Percentiles rank a stretch among this genome's conserved stretches.
Evolutionary conservation across 92 coral and sea anemone species (phyloP).

Genomic region (Parazoanthus swiftii): DNA sequence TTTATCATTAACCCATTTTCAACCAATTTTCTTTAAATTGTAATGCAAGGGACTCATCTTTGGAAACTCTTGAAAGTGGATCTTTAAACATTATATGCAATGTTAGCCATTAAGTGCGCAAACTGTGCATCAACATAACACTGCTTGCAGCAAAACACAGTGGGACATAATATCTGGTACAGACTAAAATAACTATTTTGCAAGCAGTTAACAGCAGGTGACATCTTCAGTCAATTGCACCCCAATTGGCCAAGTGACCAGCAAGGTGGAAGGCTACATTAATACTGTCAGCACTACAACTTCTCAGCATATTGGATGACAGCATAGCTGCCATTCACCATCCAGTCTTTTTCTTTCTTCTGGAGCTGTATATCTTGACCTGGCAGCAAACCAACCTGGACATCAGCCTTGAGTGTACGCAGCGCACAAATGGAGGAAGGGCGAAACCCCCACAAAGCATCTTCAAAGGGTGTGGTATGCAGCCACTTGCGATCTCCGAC

Average conservation of each 20-base stretch:
- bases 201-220: too few species aligned
- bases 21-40: too few species aligned
- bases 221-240: neutral
- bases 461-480: slow-evolving; percentile 72
- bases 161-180: too few species aligned
- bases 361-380: slow-evolving; percentile 74
- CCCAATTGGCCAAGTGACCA: neutral
- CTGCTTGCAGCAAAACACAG: too few species aligned
- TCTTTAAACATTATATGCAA: too few species aligned
- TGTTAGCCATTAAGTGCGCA: too few species aligned
- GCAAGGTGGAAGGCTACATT: neutral
- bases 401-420: slow-evolving; percentile 94
- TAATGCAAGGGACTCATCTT: too few species aligned
- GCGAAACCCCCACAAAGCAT: slow-evolving; percentile 92
- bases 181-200: too few species aligned
- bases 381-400: slow-evolving; percentile 79
- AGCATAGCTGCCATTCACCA: slow-evolving; percentile 88
- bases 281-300: neutral
- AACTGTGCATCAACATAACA: too few species aligned
- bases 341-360: slow-evolving; percentile 83
- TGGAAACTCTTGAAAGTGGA: too few species aligned
- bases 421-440: slow-evolving; percentile 89
- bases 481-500: slow-evolving; percentile 98
- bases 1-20: too few species aligned
- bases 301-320: slow-evolving; percentile 73